Conservation (phyloP, 2,113 vertebrate species). For the Caloenas nicobarica region DNA sequence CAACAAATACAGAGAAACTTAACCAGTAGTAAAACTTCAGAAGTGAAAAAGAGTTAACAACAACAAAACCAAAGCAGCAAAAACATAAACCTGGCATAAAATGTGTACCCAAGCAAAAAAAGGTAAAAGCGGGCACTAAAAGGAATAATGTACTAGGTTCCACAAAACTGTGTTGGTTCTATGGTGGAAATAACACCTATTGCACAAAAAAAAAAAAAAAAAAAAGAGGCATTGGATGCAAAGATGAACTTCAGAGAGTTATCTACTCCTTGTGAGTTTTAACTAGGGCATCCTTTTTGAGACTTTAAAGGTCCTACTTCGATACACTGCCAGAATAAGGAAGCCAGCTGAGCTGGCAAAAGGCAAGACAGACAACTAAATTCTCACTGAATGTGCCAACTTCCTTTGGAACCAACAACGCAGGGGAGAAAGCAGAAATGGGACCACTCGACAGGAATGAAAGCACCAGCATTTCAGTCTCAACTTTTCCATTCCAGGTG, state of each 20-base stretch:
- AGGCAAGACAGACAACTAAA: not conserved
- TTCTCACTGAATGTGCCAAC: not conserved
- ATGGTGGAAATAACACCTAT: not conserved
- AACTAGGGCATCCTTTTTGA: not conserved
- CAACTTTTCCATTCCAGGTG: conserved; percentile 15
- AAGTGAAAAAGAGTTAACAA: not conserved
- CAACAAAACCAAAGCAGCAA: not conserved
- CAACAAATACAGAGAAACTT: conserved; percentile 8
- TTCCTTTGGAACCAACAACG: not conserved
- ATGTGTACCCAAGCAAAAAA: not conserved
- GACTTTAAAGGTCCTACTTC: not conserved
- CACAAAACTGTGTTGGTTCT: conserved; percentile 47
- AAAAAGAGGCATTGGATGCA: not conserved
- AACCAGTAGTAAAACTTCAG: not conserved
- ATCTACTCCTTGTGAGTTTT: conserved; percentile 5
- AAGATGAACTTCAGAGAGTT: conserved; percentile 9
- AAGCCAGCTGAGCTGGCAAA: conserved; percentile 8
- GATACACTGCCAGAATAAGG: not conserved
- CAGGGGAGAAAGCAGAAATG: not conserved
- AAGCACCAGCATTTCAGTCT: not conserved
- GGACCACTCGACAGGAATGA: not conserved
- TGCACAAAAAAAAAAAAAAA: not conserved
- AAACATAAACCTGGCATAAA: conserved; percentile 22
- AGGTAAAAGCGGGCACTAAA: not conserved
- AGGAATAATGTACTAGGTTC: conserved; percentile 11